A percentile compares a stretch with the other conserved stretches of the same genome.
These are phyloP conservation scores for Martes flavigula DNA, from an alignment of 2,797 vertebrate species.

Conservation along the genomic window DNA sequence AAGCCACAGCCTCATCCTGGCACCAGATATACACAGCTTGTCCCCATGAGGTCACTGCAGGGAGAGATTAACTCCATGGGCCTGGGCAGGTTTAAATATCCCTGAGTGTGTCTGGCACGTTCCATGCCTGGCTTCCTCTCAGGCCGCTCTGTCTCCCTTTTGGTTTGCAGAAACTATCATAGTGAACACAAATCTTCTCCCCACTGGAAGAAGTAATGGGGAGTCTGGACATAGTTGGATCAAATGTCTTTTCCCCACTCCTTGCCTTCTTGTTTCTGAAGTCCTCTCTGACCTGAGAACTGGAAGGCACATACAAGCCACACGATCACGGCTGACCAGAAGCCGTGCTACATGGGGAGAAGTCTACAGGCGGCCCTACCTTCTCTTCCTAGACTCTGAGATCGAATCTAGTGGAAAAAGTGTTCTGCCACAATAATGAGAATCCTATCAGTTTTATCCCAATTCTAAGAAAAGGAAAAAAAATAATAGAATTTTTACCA, in stretches of 20 bases:
- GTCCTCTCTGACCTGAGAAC: neutral
- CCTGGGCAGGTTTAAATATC: neutral
- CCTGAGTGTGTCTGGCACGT: neutral
- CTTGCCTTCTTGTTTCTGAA: neutral
- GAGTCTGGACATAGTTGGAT: neutral
- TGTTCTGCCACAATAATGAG: neutral
- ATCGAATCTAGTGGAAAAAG: neutral
- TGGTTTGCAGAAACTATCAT: neutral
- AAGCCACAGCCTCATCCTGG: slow-evolving; percentile 26
- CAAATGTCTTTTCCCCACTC: neutral
- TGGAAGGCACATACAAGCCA: neutral
- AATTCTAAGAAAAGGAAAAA: slow-evolving; percentile 22
- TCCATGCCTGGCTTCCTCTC: neutral
- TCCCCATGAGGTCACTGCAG: slow-evolving; percentile 41
- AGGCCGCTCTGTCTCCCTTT: neutral
- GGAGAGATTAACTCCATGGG: neutral
- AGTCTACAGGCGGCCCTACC: neutral
- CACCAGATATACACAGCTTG: neutral
- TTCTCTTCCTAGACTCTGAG: neutral
- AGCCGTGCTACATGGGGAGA: neutral
- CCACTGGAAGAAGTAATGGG: neutral
- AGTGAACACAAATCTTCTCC: neutral
- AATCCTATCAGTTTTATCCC: neutral
- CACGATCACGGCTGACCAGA: neutral
- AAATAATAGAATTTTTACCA: neutral